These are phyloP conservation scores for Dicaeum eximium DNA, from an alignment of 2,113 vertebrate genomes.

Conservation along the genomic window DNA sequence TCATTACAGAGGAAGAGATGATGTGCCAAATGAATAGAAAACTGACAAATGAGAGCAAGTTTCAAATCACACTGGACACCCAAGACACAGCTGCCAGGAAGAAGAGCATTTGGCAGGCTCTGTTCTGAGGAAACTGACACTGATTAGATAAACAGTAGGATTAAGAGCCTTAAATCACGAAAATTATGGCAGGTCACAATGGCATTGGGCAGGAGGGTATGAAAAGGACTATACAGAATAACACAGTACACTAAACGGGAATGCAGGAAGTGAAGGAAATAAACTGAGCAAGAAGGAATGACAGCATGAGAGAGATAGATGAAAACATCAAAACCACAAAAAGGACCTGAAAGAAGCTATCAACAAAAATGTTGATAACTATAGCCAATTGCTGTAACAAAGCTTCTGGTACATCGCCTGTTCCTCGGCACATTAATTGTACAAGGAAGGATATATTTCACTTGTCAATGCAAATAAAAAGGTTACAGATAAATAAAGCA, in stretches of 20 bases:
- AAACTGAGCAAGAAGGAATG: not conserved
- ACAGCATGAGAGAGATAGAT: not conserved
- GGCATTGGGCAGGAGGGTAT: not conserved
- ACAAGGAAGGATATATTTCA: not conserved
- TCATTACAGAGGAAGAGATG: not conserved
- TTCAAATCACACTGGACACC: not conserved
- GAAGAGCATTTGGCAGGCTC: not conserved
- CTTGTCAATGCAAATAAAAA: not conserved
- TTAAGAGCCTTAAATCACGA: not conserved
- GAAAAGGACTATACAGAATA: not conserved
- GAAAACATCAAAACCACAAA: not conserved
- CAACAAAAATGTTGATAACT: not conserved
- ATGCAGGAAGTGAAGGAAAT: not conserved
- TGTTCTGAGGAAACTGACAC: not conserved
- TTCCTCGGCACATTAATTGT: not conserved
- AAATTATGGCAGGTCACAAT: not conserved
- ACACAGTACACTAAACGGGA: not conserved
- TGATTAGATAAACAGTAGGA: not conserved
- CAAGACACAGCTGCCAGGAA: not conserved
- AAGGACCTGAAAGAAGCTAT: not conserved
- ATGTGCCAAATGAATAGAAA: not conserved
- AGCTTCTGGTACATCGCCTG: not conserved
- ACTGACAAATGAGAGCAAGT: not conserved
- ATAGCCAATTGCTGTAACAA: not conserved
- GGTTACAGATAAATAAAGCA: not conserved